Evolutionary conservation across 2,888 invertebrate genomes (phyloP), one percentile per base, ranked within the genome.

Genomic region (Phanerotoma sp.): DNA sequence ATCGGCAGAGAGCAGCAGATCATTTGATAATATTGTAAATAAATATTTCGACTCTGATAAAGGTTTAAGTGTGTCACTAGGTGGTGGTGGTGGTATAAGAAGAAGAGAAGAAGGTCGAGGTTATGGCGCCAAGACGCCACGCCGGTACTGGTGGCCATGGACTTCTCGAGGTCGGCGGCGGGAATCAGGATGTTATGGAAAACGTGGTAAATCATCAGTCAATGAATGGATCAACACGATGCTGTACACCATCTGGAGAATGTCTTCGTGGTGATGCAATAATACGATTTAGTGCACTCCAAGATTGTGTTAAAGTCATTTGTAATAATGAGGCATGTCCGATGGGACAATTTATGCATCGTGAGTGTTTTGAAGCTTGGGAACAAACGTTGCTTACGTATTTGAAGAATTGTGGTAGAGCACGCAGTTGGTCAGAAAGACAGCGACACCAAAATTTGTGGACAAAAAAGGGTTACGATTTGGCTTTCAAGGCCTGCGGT

Each of bases 381-480:
- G 96, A 97, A 79, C 88, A 88, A 77, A 84, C 88, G 32, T 91
- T 96, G 54, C 82, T 96, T 64, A 88, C 89, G 49, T 93, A 92
- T 73, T 82, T 97, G 58, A 92, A 94, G 77, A 89, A 91, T 30
- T 93, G 93, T 79, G 94, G 95, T 46, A 81, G 96, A 30, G 95
- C 96, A 4, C 83, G 96, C 18, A 92, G 91, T 63, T 96, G 96
- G 96, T 94, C 94, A 32, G 96, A 96, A 76, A 84, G 94, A 55
- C 96, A 96, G 77, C 84, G 96, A 22, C 86, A 89, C 68, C 96
- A 96, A 80, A 96, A 96, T 79, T 80, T 97, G 56, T 97, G 97
- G 97, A 95, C 96, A 53, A 96, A 96, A 79, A 96, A 96, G 78
- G 96, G 96, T 50, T 96, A 96, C 80, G 96, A 97, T 79, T 79